A percentile compares a stretch with the other conserved stretches of the same genome.
Conservation (phyloP, 2,888 invertebrate genomes). For the Leucophora obtusa region DNA sequence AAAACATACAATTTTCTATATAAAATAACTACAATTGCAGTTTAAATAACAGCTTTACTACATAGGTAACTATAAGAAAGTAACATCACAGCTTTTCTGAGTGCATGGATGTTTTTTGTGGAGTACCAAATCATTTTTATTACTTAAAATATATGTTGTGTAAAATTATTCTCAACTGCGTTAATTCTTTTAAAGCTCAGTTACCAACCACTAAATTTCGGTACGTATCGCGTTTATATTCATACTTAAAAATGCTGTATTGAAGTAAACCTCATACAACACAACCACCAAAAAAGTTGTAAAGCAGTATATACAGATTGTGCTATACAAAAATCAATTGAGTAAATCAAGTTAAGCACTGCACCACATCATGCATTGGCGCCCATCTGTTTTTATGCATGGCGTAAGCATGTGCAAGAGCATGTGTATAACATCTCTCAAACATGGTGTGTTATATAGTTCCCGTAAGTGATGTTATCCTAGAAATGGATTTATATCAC, state of each 20-base stretch:
- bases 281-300: slow-evolving; percentile 22
- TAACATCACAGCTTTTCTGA: too few relatives aligned
- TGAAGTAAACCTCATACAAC: slow-evolving; percentile 46
- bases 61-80: too few relatives aligned
- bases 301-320: slow-evolving; percentile 16
- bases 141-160: too few relatives aligned
- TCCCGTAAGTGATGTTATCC: slow-evolving; percentile 55
- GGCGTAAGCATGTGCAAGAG: slow-evolving; percentile 22
- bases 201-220: slow-evolving; percentile 52
- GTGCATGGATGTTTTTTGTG: too few relatives aligned
- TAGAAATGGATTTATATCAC: slow-evolving; percentile 57
- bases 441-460: slow-evolving; percentile 52
- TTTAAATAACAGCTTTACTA: too few relatives aligned
- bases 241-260: slow-evolving; percentile 45
- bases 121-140: slow-evolving; percentile 82
- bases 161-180: too few relatives aligned
- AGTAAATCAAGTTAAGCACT: slow-evolving; percentile 62
- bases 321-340: slow-evolving; percentile 59
- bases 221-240: slow-evolving; percentile 26
- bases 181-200: not conserved
- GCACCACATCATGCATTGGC: slow-evolving; percentile 59
- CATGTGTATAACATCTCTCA: slow-evolving; percentile 47
- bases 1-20: too few relatives aligned
- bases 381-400: slow-evolving; percentile 48
- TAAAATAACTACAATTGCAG: too few relatives aligned